phyloP scores from a whole-genome alignment of 2,888 invertebrate species.

The Papilio gigon region DNA sequence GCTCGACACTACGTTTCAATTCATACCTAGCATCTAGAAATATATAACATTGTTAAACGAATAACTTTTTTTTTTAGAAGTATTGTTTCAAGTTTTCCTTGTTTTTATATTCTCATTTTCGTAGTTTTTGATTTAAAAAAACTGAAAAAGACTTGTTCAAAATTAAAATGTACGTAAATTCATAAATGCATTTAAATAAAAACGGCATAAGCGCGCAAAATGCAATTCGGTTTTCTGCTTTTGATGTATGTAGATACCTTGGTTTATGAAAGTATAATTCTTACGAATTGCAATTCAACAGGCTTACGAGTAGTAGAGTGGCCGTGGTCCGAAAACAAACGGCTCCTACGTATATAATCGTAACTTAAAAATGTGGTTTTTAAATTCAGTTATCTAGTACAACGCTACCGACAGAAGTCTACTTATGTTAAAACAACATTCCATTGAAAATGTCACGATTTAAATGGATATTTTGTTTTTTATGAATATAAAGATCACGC shows the following conservation, averaged over 20 bases:
- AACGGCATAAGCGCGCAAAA: not conserved
- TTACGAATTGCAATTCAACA: not conserved
- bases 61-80: too few relatives aligned
- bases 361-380: not conserved
- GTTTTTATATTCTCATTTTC: too few relatives aligned
- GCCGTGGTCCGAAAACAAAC: too few relatives aligned
- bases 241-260: not conserved
- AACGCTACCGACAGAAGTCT: not conserved
- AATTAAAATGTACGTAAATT: too few relatives aligned
- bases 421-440: not conserved
- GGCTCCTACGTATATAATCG: not conserved
- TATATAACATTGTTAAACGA: not conserved
- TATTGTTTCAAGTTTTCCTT: too few relatives aligned
- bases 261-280: slow-evolving; percentile 1
- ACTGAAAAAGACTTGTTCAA: too few relatives aligned
- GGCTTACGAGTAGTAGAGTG: not conserved
- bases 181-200: too few relatives aligned
- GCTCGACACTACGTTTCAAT: slow-evolving; percentile 1
- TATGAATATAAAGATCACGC: not conserved
- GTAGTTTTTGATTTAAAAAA: too few relatives aligned
- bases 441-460: not conserved
- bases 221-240: not conserved
- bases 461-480: not conserved
- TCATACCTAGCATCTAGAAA: not conserved
- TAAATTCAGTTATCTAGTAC: not conserved